Base-by-base conservation (phyloP, 2,888 invertebrate genomes). In the Netelia inedita region DNA sequence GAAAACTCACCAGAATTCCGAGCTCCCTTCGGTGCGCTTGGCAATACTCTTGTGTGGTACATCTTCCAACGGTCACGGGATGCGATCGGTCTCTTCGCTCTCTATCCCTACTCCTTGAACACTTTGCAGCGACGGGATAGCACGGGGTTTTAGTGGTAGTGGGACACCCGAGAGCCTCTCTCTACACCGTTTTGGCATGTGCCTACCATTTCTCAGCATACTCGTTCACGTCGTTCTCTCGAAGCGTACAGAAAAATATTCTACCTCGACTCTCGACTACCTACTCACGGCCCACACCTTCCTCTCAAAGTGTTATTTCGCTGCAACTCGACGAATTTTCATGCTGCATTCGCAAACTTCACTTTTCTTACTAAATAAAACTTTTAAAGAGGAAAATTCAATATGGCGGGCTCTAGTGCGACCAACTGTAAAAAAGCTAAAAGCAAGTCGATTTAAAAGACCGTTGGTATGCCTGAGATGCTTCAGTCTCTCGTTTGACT, bases 51-150 rank as follows among this genome's bases (percentile, higher is more conserved):
- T 82, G 79, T 74, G 85, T 69, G 80, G 81, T 81, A 85, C 83
- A 87, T 87, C 82, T 85, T 85, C 83, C 86, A 85, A 86, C 85
- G 87, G 87, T 86, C 87, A 85, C 59, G 85, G 85, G 83, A 85
- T 83, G 82, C 79, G 87, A 82, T 82, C 75, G 85, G 78, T 65
- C 72, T 66, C 43, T 28, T 63, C 71, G 61, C 21, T 23, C 75
- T 76, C 72, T 69, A 76, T 73, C 83, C 84, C 83, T 78, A 83
- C 85, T 75, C 73, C 19, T 57, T 9, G 57, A 5, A 8, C 57
- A 0, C 57, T 57, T 6, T 19, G 2, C 57, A 46, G 21, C 21
- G 50, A 14, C 50, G 55, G 35, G 14, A 63, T 21, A 55, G 23
- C 19, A 10, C 59, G 35, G 43, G 28, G 43, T 16, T 28, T 28